phyloP scores from a whole-genome alignment of 2,888 invertebrate species.

The Xiphydria camelus region DNA sequence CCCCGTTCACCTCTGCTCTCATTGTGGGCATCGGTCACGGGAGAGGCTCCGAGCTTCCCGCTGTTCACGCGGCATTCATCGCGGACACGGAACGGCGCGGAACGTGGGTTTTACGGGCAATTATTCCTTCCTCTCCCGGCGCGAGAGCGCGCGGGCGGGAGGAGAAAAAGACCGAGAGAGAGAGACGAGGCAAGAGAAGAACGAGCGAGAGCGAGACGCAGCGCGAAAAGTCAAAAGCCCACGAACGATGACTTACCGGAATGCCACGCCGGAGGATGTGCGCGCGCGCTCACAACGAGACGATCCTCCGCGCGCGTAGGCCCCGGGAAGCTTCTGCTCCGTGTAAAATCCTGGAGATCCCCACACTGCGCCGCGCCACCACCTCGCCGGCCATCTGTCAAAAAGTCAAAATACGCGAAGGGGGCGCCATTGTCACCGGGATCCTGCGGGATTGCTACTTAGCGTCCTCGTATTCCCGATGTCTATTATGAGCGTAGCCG shows the following conservation, averaged over 20 bases:
- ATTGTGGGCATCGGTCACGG: slow-evolving; percentile 49
- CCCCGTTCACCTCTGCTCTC: slow-evolving; percentile 30
- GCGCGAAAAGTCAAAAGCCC: not conserved
- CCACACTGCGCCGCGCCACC: slow-evolving; percentile 20
- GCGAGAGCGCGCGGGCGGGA: not conserved
- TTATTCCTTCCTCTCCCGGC: slow-evolving; percentile 34
- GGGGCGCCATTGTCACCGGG: slow-evolving; percentile 48
- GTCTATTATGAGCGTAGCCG: slow-evolving; percentile 46
- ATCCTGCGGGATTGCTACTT: slow-evolving; percentile 57
- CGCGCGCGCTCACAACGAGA: not conserved
- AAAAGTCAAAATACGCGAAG: slow-evolving; percentile 58
- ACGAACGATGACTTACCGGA: too few relatives aligned
- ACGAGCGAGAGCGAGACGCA: not conserved
- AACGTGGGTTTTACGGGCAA: slow-evolving; percentile 42
- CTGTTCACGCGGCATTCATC: slow-evolving; percentile 28
- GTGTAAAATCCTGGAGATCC: slow-evolving; percentile 23
- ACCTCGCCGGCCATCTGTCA: slow-evolving; percentile 53
- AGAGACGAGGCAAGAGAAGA: slow-evolving; percentile 14
- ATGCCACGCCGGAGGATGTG: not conserved
- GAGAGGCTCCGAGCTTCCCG: slow-evolving; percentile 42
- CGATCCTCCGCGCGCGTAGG: slow-evolving; percentile 17
- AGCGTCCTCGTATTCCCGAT: slow-evolving; percentile 48
- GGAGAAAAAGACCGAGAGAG: slow-evolving; percentile 4
- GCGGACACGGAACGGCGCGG: slow-evolving; percentile 18
- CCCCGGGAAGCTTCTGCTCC: slow-evolving; percentile 29